A percentile compares a stretch with the other conserved stretches of the same genome.
These are phyloP conservation scores for Megamerina dolium DNA, from an alignment of 2,888 invertebrate genomes.

Conservation along the genomic window DNA sequence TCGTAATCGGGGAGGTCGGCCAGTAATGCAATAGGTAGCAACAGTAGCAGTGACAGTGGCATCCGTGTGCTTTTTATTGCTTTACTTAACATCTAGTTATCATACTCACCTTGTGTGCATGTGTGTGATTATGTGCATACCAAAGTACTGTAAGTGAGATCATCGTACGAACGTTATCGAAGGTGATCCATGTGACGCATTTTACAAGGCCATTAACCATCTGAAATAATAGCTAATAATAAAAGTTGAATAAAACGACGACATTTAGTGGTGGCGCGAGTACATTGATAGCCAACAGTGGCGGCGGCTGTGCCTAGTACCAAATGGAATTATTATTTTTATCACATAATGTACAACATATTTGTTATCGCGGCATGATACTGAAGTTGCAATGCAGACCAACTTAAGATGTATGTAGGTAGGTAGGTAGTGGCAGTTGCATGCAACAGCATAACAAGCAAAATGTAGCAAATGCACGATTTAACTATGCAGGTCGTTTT, in stretches of 20 bases:
- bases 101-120: not conserved
- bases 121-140: not conserved
- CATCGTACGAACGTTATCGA: not conserved
- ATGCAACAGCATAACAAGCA: no score
- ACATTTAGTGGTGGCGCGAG: no score
- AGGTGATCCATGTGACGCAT: constrained; percentile 1
- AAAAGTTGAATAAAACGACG: constrained; percentile 1
- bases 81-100: no score
- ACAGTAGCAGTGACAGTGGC: not conserved
- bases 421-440: not conserved
- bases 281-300: no score
- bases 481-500: no score
- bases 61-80: not conserved
- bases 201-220: constrained; percentile 7
- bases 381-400: not conserved
- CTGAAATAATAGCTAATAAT: constrained; percentile 5
- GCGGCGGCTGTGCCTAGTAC: no score
- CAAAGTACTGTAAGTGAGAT: not conserved
- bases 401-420: not conserved
- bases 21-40: no score
- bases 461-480: no score
- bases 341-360: no score
- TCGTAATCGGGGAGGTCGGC: no score
- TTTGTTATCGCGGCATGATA: constrained; percentile 3
- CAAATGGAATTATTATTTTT: no score